Evolutionary conservation across 1,140 invertebrate species (phyloP).

Genomic region (Stegodyphus mimosarum): DNA sequence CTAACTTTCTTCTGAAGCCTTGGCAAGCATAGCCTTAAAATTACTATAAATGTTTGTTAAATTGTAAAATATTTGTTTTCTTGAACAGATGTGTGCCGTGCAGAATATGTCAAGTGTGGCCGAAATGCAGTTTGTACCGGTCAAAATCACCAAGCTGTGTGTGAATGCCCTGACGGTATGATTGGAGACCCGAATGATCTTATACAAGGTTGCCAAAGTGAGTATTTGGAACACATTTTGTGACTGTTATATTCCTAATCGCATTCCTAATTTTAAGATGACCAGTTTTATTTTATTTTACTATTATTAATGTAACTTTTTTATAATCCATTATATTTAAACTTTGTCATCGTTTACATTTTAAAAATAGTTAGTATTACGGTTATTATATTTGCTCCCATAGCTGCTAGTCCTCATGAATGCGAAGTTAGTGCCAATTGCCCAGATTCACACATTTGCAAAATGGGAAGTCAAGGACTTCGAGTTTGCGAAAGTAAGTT

Average conservation of each 20-base stretch:
- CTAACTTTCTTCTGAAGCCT: no score
- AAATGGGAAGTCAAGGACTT: slow-evolving; percentile 25
- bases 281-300: not conserved
- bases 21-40: no score
- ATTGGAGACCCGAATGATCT: slow-evolving; percentile 65
- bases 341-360: no score
- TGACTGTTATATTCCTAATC: not conserved
- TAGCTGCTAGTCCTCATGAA: slow-evolving; percentile 56
- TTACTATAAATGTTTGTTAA: no score
- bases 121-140: slow-evolving; percentile 65
- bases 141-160: slow-evolving; percentile 64
- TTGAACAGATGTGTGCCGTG: slow-evolving; percentile 55
- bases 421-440: slow-evolving; percentile 81
- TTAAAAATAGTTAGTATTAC: no score
- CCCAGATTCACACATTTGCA: slow-evolving; percentile 71
- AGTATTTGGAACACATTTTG: not conserved
- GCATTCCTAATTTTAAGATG: not conserved
- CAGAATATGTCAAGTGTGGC: slow-evolving; percentile 63
- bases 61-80: no score
- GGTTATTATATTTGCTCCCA: not conserved
- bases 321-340: no score
- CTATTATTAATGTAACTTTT: not conserved
- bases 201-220: slow-evolving; percentile 62
- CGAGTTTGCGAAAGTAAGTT: slow-evolving; percentile 55
- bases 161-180: slow-evolving; percentile 65